Conservation (phyloP, 2,888 invertebrate species). For the Rhagonycha fulva region DNA sequence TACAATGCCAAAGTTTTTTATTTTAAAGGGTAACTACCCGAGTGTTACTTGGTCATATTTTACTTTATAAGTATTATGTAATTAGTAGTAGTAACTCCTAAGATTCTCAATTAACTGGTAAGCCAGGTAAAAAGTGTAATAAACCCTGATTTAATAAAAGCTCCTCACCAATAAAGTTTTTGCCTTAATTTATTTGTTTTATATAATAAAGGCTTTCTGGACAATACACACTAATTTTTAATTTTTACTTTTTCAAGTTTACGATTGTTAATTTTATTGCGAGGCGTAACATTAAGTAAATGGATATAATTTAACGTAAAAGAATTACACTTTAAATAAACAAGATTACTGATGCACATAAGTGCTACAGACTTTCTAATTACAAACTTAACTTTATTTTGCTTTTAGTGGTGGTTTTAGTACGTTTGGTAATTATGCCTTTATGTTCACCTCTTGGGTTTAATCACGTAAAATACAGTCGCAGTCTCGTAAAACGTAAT, state of each 20-base stretch:
- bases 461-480: conserved; percentile 2
- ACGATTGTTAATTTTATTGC: background rate
- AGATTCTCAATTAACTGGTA: too few relatives aligned
- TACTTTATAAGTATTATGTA: too few relatives aligned
- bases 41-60: too few relatives aligned
- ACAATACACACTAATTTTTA: too few relatives aligned
- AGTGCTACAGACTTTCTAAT: conserved; percentile 9
- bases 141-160: too few relatives aligned
- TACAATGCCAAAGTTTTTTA: too few relatives aligned
- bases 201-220: too few relatives aligned
- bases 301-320: background rate
- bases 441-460: conserved; percentile 2
- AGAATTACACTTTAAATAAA: conserved; percentile 6
- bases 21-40: too few relatives aligned
- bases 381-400: conserved; percentile 10
- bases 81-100: too few relatives aligned
- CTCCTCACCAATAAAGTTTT: too few relatives aligned
- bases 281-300: background rate
- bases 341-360: conserved; percentile 1
- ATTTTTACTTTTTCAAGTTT: background rate
- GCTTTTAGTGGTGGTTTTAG: conserved; percentile 3
- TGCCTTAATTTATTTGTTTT: too few relatives aligned
- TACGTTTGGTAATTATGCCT: conserved; percentile 5
- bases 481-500: background rate
- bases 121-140: too few relatives aligned